A percentile compares a stretch with the other conserved stretches of the same genome.
Conservation (phyloP, 2,797 vertebrate species). For the Lutjanus argentimaculatus region DNA sequence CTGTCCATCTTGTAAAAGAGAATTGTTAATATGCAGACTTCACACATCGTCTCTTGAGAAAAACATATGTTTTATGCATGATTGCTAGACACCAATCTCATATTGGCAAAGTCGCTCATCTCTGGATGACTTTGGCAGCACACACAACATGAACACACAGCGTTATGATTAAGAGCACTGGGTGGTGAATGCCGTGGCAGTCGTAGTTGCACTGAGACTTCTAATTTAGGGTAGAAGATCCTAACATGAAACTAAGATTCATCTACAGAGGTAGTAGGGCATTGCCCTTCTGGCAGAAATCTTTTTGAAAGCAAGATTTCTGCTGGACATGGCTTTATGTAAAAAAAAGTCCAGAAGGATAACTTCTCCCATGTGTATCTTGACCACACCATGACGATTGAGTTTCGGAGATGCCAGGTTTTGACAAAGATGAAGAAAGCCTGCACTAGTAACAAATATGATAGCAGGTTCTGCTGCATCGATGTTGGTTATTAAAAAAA, state of each 20-base stretch:
- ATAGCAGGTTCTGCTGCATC: neutral
- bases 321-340: too few species aligned
- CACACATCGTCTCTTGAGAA: conserved; percentile 29
- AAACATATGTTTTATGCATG: conserved; percentile 63
- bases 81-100: conserved; percentile 26
- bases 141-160: neutral
- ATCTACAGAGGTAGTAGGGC: neutral
- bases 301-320: too few species aligned
- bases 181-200: neutral
- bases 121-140: conserved; percentile 2
- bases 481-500: neutral
- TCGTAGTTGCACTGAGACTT: neutral
- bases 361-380: neutral
- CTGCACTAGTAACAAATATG: neutral
- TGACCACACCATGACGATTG: neutral
- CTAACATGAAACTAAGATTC: neutral
- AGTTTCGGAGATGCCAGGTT: neutral
- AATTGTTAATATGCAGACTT: conserved; percentile 60
- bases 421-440: neutral
- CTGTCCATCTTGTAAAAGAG: conserved; percentile 45
- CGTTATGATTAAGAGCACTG: neutral
- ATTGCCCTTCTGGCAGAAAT: too few species aligned
- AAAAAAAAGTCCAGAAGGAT: too few species aligned
- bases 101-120: neutral
- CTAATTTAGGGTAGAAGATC: conserved; percentile 6